These are phyloP conservation scores for Ctenosaura bakeri DNA, from an alignment of 2,797 vertebrate species.

Conservation along the genomic window DNA sequence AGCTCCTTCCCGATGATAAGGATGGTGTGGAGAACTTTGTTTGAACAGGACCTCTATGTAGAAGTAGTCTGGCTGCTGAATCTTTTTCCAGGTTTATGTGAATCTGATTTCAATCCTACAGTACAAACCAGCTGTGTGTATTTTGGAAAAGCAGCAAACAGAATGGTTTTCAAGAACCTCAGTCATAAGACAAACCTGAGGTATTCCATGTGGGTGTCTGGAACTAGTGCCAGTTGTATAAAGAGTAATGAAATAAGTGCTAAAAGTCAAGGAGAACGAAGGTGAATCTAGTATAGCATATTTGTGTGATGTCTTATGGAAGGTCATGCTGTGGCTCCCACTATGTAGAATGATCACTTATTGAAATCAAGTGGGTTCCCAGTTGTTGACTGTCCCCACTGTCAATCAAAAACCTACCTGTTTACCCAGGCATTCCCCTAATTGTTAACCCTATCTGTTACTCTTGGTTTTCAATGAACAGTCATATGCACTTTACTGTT, in stretches of 20 bases:
- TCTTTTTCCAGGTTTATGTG: conserved; percentile 28
- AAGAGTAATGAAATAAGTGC: conserved; percentile 46
- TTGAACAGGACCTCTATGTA: conserved; percentile 13
- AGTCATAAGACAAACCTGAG: conserved; percentile 37
- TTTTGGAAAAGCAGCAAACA: conserved; percentile 21
- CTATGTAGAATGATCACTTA: no score
- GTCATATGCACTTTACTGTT: no score
- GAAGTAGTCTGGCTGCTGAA: conserved; percentile 11
- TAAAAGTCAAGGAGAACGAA: neutral
- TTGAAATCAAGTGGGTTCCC: no score
- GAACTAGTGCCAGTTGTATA: conserved; percentile 42
- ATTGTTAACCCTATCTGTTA: no score
- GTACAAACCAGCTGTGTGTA: conserved; percentile 20
- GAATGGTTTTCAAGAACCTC: conserved; percentile 36
- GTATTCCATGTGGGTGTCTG: conserved; percentile 60
- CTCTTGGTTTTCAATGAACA: no score
- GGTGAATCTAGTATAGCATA: neutral
- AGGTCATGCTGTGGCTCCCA: no score
- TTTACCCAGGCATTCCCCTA: no score
- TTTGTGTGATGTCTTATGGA: neutral
- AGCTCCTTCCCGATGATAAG: neutral
- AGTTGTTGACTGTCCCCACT: no score
- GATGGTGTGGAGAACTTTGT: neutral
- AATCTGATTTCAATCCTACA: conserved; percentile 43
- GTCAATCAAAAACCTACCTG: no score